These are phyloP conservation scores for Goniozus legneri DNA, from an alignment of 1,140 invertebrate species.

Conservation along the genomic window DNA sequence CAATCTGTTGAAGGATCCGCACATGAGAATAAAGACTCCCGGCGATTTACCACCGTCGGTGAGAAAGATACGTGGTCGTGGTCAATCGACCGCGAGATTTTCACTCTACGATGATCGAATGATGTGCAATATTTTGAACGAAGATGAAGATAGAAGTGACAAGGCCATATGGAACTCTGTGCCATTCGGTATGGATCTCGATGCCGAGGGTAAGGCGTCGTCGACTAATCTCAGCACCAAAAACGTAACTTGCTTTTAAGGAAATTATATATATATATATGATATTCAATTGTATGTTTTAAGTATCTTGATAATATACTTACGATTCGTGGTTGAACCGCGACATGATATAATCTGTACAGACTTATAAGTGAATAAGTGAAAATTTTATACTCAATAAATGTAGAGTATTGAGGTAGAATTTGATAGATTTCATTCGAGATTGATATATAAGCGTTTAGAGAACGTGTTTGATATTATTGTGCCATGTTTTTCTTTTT, in stretches of 20 bases:
- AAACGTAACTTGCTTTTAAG: conserved; percentile 43
- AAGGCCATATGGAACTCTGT: conserved; percentile 43
- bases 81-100: conserved; percentile 59
- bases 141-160: conserved; percentile 33
- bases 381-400: conserved; percentile 42
- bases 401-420: no score
- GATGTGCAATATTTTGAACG: conserved; percentile 63
- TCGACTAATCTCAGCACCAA: conserved; percentile 46
- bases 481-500: no score
- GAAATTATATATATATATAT: conserved; percentile 27
- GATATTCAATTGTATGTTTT: conserved; percentile 31
- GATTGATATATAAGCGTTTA: no score
- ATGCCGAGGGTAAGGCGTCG: conserved; percentile 37
- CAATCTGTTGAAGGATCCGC: conserved; percentile 68
- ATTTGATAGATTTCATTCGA: no score
- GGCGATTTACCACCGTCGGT: conserved; percentile 75
- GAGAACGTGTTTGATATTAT: no score
- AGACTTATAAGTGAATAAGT: conserved; percentile 19
- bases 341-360: background rate
- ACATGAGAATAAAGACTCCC: conserved; percentile 75
- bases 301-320: conserved; percentile 1
- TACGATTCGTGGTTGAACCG: background rate
- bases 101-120: conserved; percentile 84
- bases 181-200: conserved; percentile 46
- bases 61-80: conserved; percentile 59